Evolutionary conservation across 2,888 invertebrate species (phyloP).

Genomic region (Ectemnius continuus): DNA sequence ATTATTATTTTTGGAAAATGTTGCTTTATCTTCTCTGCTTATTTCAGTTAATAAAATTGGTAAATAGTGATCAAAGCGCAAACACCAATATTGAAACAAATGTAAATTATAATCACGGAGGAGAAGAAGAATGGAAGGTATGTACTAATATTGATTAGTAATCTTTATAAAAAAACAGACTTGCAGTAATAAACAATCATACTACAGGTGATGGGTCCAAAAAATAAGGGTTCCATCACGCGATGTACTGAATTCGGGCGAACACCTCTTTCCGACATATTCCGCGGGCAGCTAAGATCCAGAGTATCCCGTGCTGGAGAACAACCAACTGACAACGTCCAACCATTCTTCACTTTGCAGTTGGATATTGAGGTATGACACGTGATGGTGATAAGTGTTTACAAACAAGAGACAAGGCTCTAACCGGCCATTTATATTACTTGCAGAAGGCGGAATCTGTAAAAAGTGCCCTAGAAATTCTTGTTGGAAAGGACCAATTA

Average conservation of each 20-base stretch:
- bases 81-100: conserved; percentile 62
- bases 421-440: not conserved
- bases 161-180: not conserved
- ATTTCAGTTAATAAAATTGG: conserved; percentile 80
- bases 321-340: conserved; percentile 92
- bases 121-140: conserved; percentile 86
- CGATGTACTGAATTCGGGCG: conserved; percentile 89
- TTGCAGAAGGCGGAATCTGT: conserved; percentile 89
- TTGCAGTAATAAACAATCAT: not conserved
- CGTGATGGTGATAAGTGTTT: not conserved
- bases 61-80: conserved; percentile 68
- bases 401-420: not conserved
- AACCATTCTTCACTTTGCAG: conserved; percentile 97
- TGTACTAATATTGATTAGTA: not conserved
- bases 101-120: conserved; percentile 77
- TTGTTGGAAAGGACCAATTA: conserved; percentile 90
- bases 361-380: conserved; percentile 91
- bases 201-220: conserved; percentile 88
- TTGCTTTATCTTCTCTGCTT: conserved; percentile 12
- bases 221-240: conserved; percentile 93
- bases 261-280: conserved; percentile 95
- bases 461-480: conserved; percentile 90
- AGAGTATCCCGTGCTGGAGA: conserved; percentile 87
- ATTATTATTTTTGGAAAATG: not conserved
- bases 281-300: conserved; percentile 93